A percentile compares a stretch with the other conserved stretches of the same genome.
These are phyloP conservation scores for Enteromius treurensis DNA, from an alignment of 2,797 vertebrate genomes.

Conservation along the genomic window DNA sequence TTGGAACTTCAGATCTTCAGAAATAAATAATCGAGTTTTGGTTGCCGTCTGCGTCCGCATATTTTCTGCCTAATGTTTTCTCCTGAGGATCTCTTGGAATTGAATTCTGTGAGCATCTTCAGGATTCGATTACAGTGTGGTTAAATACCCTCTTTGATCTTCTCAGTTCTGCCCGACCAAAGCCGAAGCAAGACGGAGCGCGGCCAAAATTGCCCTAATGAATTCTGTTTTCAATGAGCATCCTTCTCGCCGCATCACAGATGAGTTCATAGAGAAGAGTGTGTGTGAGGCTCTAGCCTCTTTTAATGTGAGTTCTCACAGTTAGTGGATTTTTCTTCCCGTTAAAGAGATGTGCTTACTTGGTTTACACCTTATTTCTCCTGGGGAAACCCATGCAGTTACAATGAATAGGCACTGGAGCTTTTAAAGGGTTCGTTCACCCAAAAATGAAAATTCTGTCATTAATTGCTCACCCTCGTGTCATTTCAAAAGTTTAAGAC, in stretches of 20 bases:
- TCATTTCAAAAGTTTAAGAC: too few species aligned
- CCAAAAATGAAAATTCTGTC: background rate
- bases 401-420: background rate
- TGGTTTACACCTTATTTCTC: background rate
- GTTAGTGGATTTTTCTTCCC: background rate
- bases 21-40: slow-evolving; percentile 25
- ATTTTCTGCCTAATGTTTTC: slow-evolving; percentile 28
- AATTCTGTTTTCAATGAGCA: slow-evolving; percentile 98
- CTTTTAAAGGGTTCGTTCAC: background rate
- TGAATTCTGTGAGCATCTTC: slow-evolving; percentile 12
- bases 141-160: slow-evolving; percentile 45
- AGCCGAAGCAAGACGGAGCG: slow-evolving; percentile 91
- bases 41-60: slow-evolving; percentile 14
- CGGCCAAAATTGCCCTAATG: slow-evolving; percentile 97
- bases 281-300: slow-evolving; percentile 93
- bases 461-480: too few species aligned
- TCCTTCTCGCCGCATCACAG: slow-evolving; percentile 92
- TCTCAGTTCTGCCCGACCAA: slow-evolving; percentile 94
- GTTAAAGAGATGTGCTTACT: too few species aligned
- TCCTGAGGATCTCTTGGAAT: slow-evolving; percentile 23
- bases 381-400: background rate
- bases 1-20: slow-evolving; percentile 6
- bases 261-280: slow-evolving; percentile 98
- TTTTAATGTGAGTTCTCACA: slow-evolving; percentile 85
- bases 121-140: slow-evolving; percentile 30